These are phyloP conservation scores for Tenualosa thibaudeaui DNA, from an alignment of 2,797 vertebrate genomes.

Conservation along the genomic window DNA sequence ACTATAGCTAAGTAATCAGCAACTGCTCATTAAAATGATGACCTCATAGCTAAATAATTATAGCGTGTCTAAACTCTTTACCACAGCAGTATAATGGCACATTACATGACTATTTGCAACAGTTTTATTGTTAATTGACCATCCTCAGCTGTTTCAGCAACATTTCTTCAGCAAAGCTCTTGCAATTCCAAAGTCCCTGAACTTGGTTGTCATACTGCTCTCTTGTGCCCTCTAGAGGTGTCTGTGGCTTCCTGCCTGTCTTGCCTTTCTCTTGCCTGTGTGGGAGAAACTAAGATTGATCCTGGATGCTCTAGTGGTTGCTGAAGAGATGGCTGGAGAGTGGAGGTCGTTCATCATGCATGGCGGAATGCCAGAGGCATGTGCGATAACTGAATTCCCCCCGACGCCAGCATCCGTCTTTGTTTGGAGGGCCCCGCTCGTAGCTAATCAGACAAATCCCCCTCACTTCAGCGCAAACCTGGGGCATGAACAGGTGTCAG, in stretches of 20 bases:
- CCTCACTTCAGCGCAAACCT: neutral
- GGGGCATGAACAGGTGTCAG: neutral
- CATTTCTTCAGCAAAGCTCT: neutral
- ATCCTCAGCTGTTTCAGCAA: conserved; percentile 11
- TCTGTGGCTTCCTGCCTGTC: conserved; percentile 21
- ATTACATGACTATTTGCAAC: neutral
- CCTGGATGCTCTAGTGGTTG: neutral
- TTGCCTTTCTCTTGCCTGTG: neutral
- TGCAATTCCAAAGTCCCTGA: conserved; percentile 17
- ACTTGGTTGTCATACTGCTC: conserved; percentile 51
- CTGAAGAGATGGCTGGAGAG: neutral
- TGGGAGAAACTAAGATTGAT: conserved; percentile 16
- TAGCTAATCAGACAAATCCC: neutral
- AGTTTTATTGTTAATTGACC: conserved; percentile 17
- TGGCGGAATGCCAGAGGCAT: neutral
- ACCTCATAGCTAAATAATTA: neutral
- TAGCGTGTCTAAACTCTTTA: neutral
- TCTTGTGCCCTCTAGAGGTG: conserved; percentile 67
- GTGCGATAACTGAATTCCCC: conserved; percentile 1
- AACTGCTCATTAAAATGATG: conserved; percentile 10
- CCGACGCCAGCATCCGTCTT: neutral
- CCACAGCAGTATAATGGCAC: neutral
- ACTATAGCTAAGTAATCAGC: neutral
- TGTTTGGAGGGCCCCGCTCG: neutral
- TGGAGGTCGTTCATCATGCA: neutral